Conservation (phyloP, 2,797 vertebrate species). For the Monodelphis domestica region DNA sequence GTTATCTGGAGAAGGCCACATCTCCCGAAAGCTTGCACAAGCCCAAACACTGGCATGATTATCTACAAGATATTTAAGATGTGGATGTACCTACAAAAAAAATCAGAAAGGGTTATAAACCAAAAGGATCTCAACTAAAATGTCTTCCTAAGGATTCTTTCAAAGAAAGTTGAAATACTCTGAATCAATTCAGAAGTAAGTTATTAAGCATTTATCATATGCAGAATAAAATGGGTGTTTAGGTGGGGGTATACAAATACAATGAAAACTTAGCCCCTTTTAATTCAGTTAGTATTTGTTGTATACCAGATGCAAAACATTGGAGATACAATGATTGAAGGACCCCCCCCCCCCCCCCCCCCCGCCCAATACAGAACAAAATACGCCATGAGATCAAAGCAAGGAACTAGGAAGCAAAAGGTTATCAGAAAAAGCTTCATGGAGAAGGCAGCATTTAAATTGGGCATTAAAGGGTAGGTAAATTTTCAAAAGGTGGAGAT, state of each 20-base stretch:
- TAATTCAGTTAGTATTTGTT: not conserved
- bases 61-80: constrained; percentile 93
- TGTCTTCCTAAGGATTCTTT: not conserved
- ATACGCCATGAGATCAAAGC: not conserved
- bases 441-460: not conserved
- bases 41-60: constrained; percentile 96
- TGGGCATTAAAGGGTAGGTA: not conserved
- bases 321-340: not conserved
- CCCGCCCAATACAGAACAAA: too few species aligned
- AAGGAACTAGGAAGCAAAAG: not conserved
- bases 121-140: not conserved
- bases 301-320: not conserved
- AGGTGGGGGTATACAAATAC: not conserved
- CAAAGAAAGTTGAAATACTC: not conserved
- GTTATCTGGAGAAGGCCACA: constrained; percentile 92
- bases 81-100: constrained; percentile 92
- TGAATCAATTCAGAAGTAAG: not conserved
- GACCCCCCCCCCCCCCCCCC: too few species aligned
- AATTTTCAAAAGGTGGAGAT: not conserved
- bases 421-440: not conserved
- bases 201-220: not conserved
- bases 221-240: not conserved
- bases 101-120: not conserved
- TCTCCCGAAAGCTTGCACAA: constrained; percentile 93
- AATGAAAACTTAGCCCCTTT: not conserved